Percentiles rank a stretch among this genome's conserved stretches.
phyloP scores from a whole-genome alignment of 2,888 invertebrate species.

The Corythucha ciliata region DNA sequence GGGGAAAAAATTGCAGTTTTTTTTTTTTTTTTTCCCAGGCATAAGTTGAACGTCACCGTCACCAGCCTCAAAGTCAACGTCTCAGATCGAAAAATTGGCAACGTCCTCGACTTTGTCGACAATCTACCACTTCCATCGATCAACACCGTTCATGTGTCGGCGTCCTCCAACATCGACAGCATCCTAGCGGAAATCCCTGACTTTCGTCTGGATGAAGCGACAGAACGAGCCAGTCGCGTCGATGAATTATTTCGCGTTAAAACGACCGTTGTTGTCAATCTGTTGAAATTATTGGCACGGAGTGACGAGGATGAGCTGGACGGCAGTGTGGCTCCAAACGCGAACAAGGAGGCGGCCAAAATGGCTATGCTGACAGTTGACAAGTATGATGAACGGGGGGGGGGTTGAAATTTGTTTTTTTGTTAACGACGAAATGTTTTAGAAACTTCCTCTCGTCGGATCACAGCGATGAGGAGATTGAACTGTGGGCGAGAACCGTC shows the following conservation, averaged over 20 bases:
- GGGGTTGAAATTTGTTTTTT: not conserved
- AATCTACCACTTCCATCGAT: conserved; percentile 44
- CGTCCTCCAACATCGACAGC: conserved; percentile 27
- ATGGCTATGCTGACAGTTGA: conserved; percentile 43
- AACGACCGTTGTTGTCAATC: conserved; percentile 25
- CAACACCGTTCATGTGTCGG: conserved; percentile 34
- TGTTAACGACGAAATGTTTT: conserved; percentile 3
- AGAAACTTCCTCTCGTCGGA: conserved; percentile 52
- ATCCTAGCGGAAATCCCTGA: conserved; percentile 25
- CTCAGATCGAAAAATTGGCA: conserved; percentile 59
- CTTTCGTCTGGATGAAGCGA: conserved; percentile 24
- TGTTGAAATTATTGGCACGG: no score
- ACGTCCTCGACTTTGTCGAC: conserved; percentile 54
- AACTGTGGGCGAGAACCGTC: conserved; percentile 63
- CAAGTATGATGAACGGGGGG: conserved; percentile 34
- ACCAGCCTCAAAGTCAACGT: conserved; percentile 64
- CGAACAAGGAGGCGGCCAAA: conserved; percentile 42
- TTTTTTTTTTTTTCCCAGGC: conserved; percentile 41
- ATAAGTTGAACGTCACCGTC: conserved; percentile 64
- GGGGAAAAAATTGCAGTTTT: not conserved
- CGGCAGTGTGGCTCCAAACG: conserved; percentile 42
- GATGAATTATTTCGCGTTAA: conserved; percentile 21
- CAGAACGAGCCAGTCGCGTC: conserved; percentile 19
- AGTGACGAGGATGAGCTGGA: conserved; percentile 25
- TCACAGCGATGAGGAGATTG: conserved; percentile 60